phyloP scores from a whole-genome alignment of 2,888 invertebrate species.

The Latrodectus hesperus region DNA sequence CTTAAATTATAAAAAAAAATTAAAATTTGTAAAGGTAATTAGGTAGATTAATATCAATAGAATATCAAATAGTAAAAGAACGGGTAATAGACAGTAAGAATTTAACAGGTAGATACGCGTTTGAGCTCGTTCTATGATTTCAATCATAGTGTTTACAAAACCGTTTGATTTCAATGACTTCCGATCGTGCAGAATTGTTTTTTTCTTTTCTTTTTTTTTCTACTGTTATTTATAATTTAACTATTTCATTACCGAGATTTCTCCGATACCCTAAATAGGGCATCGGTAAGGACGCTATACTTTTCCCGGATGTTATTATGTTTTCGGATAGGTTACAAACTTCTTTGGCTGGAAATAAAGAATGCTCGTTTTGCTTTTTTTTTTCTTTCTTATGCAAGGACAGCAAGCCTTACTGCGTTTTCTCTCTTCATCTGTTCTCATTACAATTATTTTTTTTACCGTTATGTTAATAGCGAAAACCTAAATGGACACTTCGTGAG shows the following conservation, averaged over 20 bases:
- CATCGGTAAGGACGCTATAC: slow-evolving; percentile 12
- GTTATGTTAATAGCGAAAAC: slow-evolving; percentile 35
- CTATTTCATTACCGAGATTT: neutral
- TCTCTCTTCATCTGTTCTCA: neutral
- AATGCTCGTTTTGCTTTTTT: slow-evolving; percentile 17
- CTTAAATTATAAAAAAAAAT: too few relatives aligned
- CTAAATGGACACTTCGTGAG: slow-evolving; percentile 11
- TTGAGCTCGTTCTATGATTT: too few relatives aligned
- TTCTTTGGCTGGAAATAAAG: slow-evolving; percentile 22
- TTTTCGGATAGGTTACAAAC: slow-evolving; percentile 1
- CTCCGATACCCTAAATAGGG: neutral
- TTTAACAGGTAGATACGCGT: too few relatives aligned
- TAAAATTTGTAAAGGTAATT: too few relatives aligned
- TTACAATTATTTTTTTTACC: slow-evolving; percentile 8
- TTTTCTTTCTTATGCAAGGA: slow-evolving; percentile 6
- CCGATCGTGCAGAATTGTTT: too few relatives aligned
- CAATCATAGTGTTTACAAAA: too few relatives aligned
- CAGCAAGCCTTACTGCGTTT: slow-evolving; percentile 27
- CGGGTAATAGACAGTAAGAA: too few relatives aligned
- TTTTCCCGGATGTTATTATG: slow-evolving; percentile 25
- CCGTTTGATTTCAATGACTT: too few relatives aligned
- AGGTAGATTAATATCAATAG: too few relatives aligned
- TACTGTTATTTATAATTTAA: too few relatives aligned
- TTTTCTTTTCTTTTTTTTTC: too few relatives aligned
- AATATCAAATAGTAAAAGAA: too few relatives aligned